phyloP scores from a whole-genome alignment of 2,113 vertebrate genomes.

The Peromyscus leucopus region DNA sequence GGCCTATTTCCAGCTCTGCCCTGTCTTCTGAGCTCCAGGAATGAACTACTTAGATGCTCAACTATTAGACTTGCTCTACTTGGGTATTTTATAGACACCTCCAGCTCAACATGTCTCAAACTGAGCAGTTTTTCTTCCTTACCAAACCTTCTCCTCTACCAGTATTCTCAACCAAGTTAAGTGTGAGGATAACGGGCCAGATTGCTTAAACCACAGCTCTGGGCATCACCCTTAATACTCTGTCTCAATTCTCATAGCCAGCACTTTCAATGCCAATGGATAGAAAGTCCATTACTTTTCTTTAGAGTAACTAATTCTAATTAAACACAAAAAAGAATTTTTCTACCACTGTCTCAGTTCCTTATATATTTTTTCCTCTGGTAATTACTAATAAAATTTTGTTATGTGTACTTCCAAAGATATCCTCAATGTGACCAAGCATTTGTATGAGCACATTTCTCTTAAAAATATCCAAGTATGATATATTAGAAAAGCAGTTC shows the following conservation, averaged over 20 bases:
- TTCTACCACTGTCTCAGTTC: neutral
- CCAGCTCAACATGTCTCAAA: slow-evolving; percentile 12
- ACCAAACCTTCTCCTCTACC: slow-evolving; percentile 55
- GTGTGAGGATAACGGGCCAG: neutral
- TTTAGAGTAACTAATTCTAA: slow-evolving; percentile 4
- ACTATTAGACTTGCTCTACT: neutral
- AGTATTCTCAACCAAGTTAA: too few species aligned
- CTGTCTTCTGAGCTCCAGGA: slow-evolving; percentile 27
- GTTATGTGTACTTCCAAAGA: neutral
- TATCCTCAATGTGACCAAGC: neutral
- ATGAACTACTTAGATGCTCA: neutral
- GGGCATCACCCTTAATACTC: neutral
- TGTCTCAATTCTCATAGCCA: neutral
- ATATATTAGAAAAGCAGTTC: neutral
- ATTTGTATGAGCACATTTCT: neutral
- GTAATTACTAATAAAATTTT: neutral
- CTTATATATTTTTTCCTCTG: neutral
- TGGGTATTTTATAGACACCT: slow-evolving; percentile 10
- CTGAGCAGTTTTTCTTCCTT: slow-evolving; percentile 4
- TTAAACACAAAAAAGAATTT: neutral
- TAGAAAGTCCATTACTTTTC: neutral
- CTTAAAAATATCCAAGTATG: neutral
- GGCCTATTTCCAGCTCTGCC: neutral
- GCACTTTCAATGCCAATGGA: neutral
- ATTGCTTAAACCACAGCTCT: neutral